Base-by-base conservation (phyloP, 2,888 invertebrate genomes). In the Tachina grossa region DNA sequence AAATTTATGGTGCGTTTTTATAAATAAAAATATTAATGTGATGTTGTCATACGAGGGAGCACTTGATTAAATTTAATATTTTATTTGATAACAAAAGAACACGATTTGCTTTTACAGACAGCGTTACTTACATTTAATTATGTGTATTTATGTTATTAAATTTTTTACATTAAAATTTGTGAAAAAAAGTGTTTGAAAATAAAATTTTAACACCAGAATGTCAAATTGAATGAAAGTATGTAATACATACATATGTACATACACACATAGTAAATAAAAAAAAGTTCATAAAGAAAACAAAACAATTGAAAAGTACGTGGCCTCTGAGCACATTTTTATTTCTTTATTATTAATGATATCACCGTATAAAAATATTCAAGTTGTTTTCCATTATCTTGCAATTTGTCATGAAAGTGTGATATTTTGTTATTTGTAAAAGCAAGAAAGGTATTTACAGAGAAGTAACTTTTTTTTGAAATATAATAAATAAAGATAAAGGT, bases 321-420 rank as follows among this genome's bases (percentile, higher is more conserved):
- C 39, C 22, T 65, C n/a, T 45, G 55, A 45, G 53, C 53, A 51
- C 10, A 65, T 22, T 41, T 47, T 49, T 47, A 41, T 4, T 31
- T 31, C 31, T 31, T 49, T 53, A 43, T 79, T 55, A 57, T 75
- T 13, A 72, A 81, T 84, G 84, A 84, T 77, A 84, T 81, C 84
- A 81, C 55, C 72, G 22, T 57, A 61, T 72, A 72, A 81, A 81
- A 81, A 84, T 84, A 74, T 39, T 74, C 9, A 43, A 51, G 43
- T 19, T 55, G 39, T 19, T 75, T 49, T 43, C 19, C 39, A 31
- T 61, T 68, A 66, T 77, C 68, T 68, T 47, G 49, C 10, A 45
- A 68, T 61, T 51, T 3, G 14, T 66, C 47, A 57, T 49, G 69
- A 61, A 61, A 51, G 43, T 61, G 61, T 69, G 68, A 69, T 41